These are phyloP conservation scores for Amphimallon solstitiale DNA, from an alignment of 2,888 invertebrate genomes.

Conservation along the genomic window DNA sequence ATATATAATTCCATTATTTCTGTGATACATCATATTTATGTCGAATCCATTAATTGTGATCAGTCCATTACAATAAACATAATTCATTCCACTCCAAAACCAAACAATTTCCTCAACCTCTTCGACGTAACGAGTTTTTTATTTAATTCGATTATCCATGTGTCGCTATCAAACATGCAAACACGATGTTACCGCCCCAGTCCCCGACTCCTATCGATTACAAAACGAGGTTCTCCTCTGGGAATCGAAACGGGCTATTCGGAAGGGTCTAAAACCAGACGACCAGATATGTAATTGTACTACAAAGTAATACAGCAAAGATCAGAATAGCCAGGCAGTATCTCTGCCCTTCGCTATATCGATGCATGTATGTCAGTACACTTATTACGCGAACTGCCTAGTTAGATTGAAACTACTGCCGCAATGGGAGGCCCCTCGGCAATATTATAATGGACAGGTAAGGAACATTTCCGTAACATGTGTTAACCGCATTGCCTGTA, in stretches of 20 bases:
- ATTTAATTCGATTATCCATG: slow-evolving; percentile 31
- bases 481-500: slow-evolving; percentile 42
- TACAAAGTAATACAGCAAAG: background rate
- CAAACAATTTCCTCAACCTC: background rate
- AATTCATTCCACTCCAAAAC: no score
- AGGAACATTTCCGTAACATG: slow-evolving; percentile 45
- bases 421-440: slow-evolving; percentile 47
- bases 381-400: slow-evolving; percentile 8
- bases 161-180: slow-evolving; percentile 29
- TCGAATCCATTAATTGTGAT: no score
- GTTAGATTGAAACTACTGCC: slow-evolving; percentile 46
- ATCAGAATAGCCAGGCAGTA: no score
- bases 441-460: slow-evolving; percentile 50
- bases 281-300: background rate
- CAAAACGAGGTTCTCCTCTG: slow-evolving; percentile 11
- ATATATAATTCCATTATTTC: no score
- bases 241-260: background rate
- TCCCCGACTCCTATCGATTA: slow-evolving; percentile 19
- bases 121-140: slow-evolving; percentile 25
- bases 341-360: no score
- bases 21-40: no score
- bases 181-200: slow-evolving; percentile 2
- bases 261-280: background rate
- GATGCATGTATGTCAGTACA: no score
- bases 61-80: no score